A percentile compares a stretch with the other conserved stretches of the same genome.
Conservation (phyloP, 53 echinoderm and acorn worm species). For the Temnopleurus reevesii region DNA sequence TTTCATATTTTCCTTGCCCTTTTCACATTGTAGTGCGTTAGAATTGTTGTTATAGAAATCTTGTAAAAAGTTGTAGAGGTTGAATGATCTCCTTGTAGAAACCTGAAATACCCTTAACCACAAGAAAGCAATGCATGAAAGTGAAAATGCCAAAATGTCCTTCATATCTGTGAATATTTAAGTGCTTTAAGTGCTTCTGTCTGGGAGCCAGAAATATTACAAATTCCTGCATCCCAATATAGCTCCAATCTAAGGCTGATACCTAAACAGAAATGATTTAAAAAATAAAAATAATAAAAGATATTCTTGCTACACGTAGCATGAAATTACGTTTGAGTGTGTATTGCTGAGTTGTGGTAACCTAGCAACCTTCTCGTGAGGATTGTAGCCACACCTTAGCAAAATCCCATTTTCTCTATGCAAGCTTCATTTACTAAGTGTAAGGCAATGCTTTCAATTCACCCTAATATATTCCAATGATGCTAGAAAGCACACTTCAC, state of each 20-base stretch:
- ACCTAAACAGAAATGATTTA: background rate
- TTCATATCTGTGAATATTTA: background rate
- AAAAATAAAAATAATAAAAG: background rate
- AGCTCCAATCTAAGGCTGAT: background rate
- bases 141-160: no score
- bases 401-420: background rate
- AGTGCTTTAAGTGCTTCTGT: background rate
- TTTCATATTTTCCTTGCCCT: background rate
- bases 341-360: background rate
- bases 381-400: background rate
- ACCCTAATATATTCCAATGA: background rate
- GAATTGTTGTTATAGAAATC: background rate
- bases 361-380: background rate
- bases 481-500: background rate
- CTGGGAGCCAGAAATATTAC: background rate
- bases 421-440: slow-evolving; percentile 3
- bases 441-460: background rate
- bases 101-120: background rate
- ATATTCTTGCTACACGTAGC: background rate
- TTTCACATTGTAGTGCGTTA: background rate
- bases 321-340: background rate
- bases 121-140: background rate
- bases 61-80: background rate
- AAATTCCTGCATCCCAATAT: no score
- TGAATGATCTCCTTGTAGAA: background rate